Base-by-base conservation (phyloP, 2,888 invertebrate species). In the Dorcus parallelipipedus region DNA sequence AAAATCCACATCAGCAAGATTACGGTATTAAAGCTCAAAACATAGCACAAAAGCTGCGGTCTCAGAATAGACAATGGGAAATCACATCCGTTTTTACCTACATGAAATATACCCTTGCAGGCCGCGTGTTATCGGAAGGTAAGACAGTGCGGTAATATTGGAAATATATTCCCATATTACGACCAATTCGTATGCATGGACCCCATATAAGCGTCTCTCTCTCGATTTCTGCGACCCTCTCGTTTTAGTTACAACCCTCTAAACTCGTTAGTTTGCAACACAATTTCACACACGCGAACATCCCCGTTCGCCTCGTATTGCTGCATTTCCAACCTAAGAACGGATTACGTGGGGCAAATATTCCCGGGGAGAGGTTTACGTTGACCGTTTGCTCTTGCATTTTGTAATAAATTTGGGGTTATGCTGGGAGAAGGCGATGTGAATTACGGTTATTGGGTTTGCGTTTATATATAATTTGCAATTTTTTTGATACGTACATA, bases 151-250 rank as follows among this genome's bases (percentile, higher is more conserved):
- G 70, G 72, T 69, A 67, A 71, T 71, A 70, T 70, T 64, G 69
- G 70, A 69, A 71, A 74, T 73, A 74, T 74, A 74, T 72, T 69
- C 64, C 58, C 69, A 62, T 67, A 73, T 73, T 74, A 73, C 60
- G 61, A 67, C 66, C 71, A 68, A 73, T 74, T 74, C 73, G 73
- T 73, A 74, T 74, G 72, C 72, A 73, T 70, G 69, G 67, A 65
- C 69, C 62, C 65, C 63, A 59, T 62, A 65, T 59, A 56, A 64
- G 61, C 53, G 58, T 62, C 61, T 61, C 61, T 60, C 45, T 40
- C 52, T 60, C 66, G 57, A 38, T 45, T 41, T 54, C 42, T 56
- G 53, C 49, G 49, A 60, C 63, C 52, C 51, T 10, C 58, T 60
- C 53, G 38, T 38, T 49, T 38, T 20, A 17, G 33, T 33, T 33